Percentiles rank a stretch among this genome's conserved stretches.
Conservation (phyloP, 2,113 vertebrate species). For the Petrocephalus microphthalmus region DNA sequence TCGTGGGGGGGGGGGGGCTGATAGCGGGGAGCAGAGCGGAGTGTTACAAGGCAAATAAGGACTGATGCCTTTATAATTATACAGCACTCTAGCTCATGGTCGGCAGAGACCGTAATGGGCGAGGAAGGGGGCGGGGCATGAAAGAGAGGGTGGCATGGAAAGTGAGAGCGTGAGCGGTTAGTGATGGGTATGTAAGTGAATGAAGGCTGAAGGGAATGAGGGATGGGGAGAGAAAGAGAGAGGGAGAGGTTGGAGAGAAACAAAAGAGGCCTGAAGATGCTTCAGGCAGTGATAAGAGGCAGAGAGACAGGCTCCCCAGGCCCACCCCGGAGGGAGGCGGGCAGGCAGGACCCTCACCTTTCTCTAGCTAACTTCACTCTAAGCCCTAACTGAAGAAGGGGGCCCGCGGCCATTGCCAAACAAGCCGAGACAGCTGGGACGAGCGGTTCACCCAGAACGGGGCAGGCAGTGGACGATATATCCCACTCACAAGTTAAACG, state of each 20-base stretch:
- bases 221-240: neutral
- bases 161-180: neutral
- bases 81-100: conserved; percentile 21
- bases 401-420: conserved; percentile 23
- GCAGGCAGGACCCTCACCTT: neutral
- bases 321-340: neutral
- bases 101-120: conserved; percentile 4
- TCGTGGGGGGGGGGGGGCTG: no score
- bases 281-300: neutral
- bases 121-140: neutral
- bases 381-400: neutral
- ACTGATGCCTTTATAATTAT: conserved; percentile 35
- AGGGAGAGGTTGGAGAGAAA: neutral
- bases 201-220: neutral
- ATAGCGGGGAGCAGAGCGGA: conserved; percentile 24
- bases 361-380: neutral
- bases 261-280: neutral
- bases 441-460: neutral
- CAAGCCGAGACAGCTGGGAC: neutral
- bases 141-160: neutral
- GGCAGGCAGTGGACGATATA: neutral
- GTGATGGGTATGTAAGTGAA: neutral
- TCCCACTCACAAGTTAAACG: neutral
- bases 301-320: neutral
- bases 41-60: conserved; percentile 34